Base-by-base conservation (phyloP, 2,113 vertebrate genomes). In the Tachysurus fulvidraco region DNA sequence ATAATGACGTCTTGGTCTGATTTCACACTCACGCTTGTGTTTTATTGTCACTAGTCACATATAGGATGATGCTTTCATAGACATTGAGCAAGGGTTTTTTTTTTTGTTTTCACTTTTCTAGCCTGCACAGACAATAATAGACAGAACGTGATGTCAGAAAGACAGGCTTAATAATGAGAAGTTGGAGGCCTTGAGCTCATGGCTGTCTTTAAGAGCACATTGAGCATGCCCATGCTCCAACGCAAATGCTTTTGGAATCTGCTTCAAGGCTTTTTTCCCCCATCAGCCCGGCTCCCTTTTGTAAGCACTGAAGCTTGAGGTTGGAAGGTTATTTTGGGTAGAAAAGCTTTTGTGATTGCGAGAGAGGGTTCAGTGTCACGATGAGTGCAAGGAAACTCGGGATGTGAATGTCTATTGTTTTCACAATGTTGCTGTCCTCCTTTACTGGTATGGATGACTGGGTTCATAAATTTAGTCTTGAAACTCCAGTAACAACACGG, bases 191-290 rank as follows among this genome's bases (percentile, higher is more conserved):
- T 82, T 67, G 25, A 82, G 77, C 78, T 60, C 54, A 52, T 81
- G 46, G 44, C 46, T 81, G 77, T 64, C n/a, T 79, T 71, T 28
- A 25, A 88, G 79, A 62, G 28, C 44, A 69, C 73, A 83, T 52
- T n/a, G 41, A 69, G 74, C 81, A 65, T 86, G 74, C 64, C 65
- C 60, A 21, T 86, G 80, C 73, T 52, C 71, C 19, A 67, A 87
- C 77, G 69, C 36, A 73, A 85, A 84, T 21, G 46, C 85, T 54
- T 77, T 46, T 85, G 83, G 86, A 85, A 87, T 88, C 80, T 86
- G 62, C 86, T 89, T 83, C 21, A 23, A 83, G 55, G 60, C 62
- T 71, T n/a, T 14, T 60, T 60, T 65, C 19, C 3, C 17, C 60
- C 50, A 13, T n/a, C 46, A 59, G 23, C 81, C 41, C 65, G 41